Evolutionary conservation across 2,888 invertebrate species (phyloP).

Genomic region (Pyrochroa serraticornis): DNA sequence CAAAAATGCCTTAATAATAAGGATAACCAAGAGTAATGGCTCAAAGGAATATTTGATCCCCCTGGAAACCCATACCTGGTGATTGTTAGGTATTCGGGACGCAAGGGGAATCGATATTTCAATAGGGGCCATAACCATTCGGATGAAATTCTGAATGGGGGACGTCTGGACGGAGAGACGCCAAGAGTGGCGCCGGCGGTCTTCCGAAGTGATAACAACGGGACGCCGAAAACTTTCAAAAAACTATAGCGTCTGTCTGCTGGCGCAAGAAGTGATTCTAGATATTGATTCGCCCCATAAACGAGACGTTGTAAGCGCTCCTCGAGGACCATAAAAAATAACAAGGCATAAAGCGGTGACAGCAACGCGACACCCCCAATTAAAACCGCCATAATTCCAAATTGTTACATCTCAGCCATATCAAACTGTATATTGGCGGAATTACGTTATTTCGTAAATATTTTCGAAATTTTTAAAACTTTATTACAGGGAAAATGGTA

Average conservation of each 20-base stretch:
- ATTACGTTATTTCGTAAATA: slow-evolving; percentile 1
- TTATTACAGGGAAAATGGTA: too few relatives aligned
- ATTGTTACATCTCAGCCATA: neutral
- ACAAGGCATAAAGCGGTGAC: slow-evolving; percentile 25
- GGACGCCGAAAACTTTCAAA: slow-evolving; percentile 39
- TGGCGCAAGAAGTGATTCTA: slow-evolving; percentile 6
- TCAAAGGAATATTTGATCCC: slow-evolving; percentile 24
- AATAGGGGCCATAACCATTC: neutral
- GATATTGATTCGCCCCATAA: slow-evolving; percentile 27
- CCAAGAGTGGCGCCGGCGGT: slow-evolving; percentile 1
- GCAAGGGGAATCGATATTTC: too few relatives aligned
- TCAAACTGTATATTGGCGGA: neutral
- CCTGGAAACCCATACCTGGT: neutral
- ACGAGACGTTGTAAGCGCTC: slow-evolving; percentile 19
- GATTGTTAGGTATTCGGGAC: too few relatives aligned
- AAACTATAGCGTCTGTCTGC: slow-evolving; percentile 27
- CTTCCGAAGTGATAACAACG: slow-evolving; percentile 32
- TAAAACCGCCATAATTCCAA: neutral
- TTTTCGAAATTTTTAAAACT: neutral
- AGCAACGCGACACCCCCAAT: slow-evolving; percentile 16
- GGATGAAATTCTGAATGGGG: slow-evolving; percentile 3
- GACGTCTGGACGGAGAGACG: slow-evolving; percentile 19
- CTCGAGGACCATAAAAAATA: slow-evolving; percentile 29
- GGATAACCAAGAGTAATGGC: slow-evolving; percentile 41
- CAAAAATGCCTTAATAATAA: slow-evolving; percentile 40